A percentile compares a stretch with the other conserved stretches of the same genome.
Conservation (phyloP, 2,888 invertebrate genomes). For the Tetrapedia diversipes region DNA sequence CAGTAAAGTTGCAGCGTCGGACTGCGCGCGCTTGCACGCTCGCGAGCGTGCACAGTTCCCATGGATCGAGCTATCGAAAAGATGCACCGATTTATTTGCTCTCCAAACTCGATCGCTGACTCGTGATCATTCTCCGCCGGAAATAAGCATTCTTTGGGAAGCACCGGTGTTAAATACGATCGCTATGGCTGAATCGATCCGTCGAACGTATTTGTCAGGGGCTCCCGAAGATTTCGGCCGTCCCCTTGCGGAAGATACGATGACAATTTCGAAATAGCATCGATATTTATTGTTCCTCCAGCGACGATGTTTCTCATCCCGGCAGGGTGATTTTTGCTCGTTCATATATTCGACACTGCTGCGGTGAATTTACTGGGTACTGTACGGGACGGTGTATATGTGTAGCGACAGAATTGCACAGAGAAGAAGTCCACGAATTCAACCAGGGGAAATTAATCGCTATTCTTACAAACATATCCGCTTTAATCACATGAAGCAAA, state of each 20-base stretch:
- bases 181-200: slow-evolving; percentile 4
- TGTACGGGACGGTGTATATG: no score
- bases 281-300: slow-evolving; percentile 18
- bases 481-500: no score
- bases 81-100: slow-evolving; percentile 56
- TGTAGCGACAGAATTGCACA: no score
- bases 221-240: background rate
- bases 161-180: slow-evolving; percentile 28
- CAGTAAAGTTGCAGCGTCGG: slow-evolving; percentile 64
- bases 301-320: background rate
- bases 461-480: no score
- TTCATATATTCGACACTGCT: background rate
- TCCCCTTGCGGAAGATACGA: slow-evolving; percentile 1
- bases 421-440: no score
- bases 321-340: background rate
- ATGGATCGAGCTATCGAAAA: slow-evolving; percentile 46
- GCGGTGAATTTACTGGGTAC: background rate
- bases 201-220: slow-evolving; percentile 3
- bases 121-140: slow-evolving; percentile 40
- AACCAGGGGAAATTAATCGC: no score
- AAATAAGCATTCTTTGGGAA: slow-evolving; percentile 35
- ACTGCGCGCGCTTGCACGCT: slow-evolving; percentile 15
- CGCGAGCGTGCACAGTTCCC: slow-evolving; percentile 5
- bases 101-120: slow-evolving; percentile 42
- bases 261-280: slow-evolving; percentile 17